These are phyloP conservation scores for Echiichthys vipera DNA, from an alignment of 2,797 vertebrate genomes.

Conservation along the genomic window DNA sequence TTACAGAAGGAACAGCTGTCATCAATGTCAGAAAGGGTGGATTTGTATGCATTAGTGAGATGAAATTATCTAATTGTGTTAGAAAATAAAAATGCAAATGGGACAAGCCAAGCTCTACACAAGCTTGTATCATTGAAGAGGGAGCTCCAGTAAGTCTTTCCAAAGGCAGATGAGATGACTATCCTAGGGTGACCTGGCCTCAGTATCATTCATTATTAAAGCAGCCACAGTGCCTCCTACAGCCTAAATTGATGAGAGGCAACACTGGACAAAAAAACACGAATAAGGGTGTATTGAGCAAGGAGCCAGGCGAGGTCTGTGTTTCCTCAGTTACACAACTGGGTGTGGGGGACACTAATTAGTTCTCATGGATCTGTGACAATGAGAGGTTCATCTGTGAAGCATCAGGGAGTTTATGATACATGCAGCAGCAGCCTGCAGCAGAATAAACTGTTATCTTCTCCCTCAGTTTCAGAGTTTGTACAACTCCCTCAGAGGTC, in stretches of 20 bases:
- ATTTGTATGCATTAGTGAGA: too few species aligned
- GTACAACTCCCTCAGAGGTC: neutral
- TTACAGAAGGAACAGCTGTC: too few species aligned
- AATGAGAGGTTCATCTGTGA: slow-evolving; percentile 17
- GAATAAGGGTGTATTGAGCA: neutral
- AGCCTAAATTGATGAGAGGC: neutral
- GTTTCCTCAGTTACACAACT: slow-evolving; percentile 1
- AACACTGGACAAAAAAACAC: neutral
- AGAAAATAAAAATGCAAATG: too few species aligned
- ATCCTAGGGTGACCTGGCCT: neutral
- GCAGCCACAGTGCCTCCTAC: slow-evolving; percentile 43
- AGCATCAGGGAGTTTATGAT: slow-evolving; percentile 16
- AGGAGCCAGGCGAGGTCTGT: slow-evolving; percentile 3
- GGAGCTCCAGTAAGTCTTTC: too few species aligned
- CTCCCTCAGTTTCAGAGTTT: neutral
- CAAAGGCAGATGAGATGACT: too few species aligned
- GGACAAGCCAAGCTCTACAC: too few species aligned
- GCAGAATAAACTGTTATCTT: neutral
- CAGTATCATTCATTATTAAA: neutral
- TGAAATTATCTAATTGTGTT: too few species aligned
- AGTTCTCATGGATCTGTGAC: slow-evolving; percentile 1
- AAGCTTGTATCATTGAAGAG: too few species aligned
- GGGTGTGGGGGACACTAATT: slow-evolving; percentile 28
- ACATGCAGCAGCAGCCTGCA: neutral
- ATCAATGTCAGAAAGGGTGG: too few species aligned